phyloP scores from a whole-genome alignment of 2,888 invertebrate genomes.

The Aspidiotus rigidus region DNA sequence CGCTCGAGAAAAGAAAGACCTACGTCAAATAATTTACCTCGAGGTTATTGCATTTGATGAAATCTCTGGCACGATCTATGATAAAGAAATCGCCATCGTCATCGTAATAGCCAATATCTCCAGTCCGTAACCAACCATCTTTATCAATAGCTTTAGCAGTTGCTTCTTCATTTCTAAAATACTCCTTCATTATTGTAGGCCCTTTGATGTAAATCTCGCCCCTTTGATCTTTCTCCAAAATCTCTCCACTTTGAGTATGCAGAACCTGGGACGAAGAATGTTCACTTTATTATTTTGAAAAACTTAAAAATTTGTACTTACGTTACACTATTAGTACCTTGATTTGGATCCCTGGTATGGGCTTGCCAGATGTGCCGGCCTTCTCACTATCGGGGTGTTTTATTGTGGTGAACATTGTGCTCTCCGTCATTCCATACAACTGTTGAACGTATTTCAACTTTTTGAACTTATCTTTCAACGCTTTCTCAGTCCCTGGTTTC shows the following conservation, averaged over 20 bases:
- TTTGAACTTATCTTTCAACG: constrained; percentile 16
- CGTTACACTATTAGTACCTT: background rate
- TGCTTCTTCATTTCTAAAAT: constrained; percentile 60
- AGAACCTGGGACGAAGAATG: constrained; percentile 35
- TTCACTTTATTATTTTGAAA: too few relatives aligned
- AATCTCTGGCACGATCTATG: constrained; percentile 76
- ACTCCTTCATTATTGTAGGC: constrained; percentile 72
- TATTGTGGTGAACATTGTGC: constrained; percentile 14
- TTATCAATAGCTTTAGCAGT: constrained; percentile 55
- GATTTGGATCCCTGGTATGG: background rate
- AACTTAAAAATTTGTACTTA: too few relatives aligned
- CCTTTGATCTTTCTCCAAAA: constrained; percentile 54
- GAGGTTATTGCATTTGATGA: constrained; percentile 82
- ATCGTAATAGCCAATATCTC: constrained; percentile 77
- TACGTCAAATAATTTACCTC: constrained; percentile 43
- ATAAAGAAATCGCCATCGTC: constrained; percentile 68
- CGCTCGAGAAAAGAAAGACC: too few relatives aligned
- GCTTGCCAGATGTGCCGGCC: background rate
- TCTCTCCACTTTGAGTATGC: constrained; percentile 45
- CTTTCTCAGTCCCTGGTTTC: constrained; percentile 37
- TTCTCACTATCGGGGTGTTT: background rate
- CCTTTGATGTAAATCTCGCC: constrained; percentile 83
- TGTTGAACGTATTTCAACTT: constrained; percentile 25
- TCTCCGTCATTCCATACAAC: constrained; percentile 38
- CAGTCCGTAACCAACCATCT: constrained; percentile 68